phyloP scores from a whole-genome alignment of 2,113 vertebrate genomes.

The Sylvietta virens region DNA sequence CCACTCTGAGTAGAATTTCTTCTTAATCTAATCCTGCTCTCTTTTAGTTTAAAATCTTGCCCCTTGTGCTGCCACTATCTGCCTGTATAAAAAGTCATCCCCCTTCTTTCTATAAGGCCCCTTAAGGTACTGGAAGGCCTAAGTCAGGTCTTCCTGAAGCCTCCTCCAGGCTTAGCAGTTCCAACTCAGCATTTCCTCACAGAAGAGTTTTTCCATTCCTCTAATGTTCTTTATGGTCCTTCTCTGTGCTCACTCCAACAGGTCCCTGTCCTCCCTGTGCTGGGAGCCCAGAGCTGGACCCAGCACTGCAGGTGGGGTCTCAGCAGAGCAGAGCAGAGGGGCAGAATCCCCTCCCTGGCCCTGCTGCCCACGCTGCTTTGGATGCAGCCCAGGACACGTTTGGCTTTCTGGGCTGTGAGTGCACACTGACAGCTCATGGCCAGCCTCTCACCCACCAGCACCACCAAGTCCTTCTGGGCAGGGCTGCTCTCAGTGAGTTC shows the following conservation, averaged over 20 bases:
- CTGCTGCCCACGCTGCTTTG: background rate
- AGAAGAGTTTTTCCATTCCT: background rate
- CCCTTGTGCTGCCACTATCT: background rate
- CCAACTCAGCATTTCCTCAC: background rate
- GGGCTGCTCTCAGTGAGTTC: background rate
- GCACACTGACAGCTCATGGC: accelerated
- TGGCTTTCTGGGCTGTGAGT: background rate
- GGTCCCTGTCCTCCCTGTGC: background rate
- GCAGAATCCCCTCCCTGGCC: background rate
- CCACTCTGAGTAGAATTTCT: background rate
- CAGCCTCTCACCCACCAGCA: background rate
- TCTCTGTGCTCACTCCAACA: accelerated
- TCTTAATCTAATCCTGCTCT: background rate
- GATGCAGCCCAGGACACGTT: background rate
- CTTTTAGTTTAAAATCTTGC: background rate
- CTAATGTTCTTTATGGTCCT: background rate
- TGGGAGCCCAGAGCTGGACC: background rate
- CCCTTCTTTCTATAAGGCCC: background rate
- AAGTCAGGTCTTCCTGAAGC: background rate
- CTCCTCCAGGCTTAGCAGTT: background rate
- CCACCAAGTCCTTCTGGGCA: accelerated
- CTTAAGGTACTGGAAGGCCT: background rate
- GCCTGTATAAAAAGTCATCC: background rate
- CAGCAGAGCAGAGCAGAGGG: background rate
- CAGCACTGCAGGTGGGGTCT: background rate